Conservation (phyloP, 2,113 vertebrate species). For the Lipotes vexillifer region DNA sequence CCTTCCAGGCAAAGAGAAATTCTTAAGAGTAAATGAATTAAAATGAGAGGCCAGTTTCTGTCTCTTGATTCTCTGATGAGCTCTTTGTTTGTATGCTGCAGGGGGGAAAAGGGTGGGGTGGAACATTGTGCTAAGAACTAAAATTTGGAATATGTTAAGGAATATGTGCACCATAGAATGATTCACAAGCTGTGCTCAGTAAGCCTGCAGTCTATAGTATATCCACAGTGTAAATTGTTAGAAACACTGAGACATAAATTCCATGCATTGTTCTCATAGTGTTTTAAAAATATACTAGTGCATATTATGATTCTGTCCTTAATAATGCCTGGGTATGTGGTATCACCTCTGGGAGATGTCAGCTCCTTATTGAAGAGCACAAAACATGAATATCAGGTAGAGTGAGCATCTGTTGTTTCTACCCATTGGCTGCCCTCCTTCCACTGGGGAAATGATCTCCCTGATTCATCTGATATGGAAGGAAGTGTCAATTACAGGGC, state of each 20-base stretch:
- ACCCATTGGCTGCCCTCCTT: not conserved
- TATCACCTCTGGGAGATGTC: not conserved
- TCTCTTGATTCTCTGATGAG: not conserved
- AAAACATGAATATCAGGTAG: not conserved
- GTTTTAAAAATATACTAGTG: not conserved
- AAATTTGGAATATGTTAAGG: not conserved
- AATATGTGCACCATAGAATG: not conserved
- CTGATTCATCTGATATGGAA: not conserved
- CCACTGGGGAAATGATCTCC: not conserved
- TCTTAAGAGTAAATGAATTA: not conserved
- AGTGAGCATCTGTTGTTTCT: not conserved
- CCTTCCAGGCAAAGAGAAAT: not conserved
- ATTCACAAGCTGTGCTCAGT: not conserved
- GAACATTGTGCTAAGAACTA: not conserved
- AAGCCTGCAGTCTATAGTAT: not conserved
- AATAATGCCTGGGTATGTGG: not conserved
- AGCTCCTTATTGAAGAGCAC: not conserved
- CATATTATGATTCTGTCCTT: not conserved
- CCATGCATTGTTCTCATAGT: not conserved
- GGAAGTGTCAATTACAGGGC: not conserved
- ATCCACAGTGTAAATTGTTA: not conserved
- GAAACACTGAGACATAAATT: not conserved
- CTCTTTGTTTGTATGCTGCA: not conserved
- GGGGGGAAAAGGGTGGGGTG: accelerated
- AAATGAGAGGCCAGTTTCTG: not conserved